Percentiles rank a stretch among this genome's conserved stretches.
These are phyloP conservation scores for Ornithorhynchus anatinus DNA, from an alignment of 2,113 vertebrate species.

Conservation along the genomic window DNA sequence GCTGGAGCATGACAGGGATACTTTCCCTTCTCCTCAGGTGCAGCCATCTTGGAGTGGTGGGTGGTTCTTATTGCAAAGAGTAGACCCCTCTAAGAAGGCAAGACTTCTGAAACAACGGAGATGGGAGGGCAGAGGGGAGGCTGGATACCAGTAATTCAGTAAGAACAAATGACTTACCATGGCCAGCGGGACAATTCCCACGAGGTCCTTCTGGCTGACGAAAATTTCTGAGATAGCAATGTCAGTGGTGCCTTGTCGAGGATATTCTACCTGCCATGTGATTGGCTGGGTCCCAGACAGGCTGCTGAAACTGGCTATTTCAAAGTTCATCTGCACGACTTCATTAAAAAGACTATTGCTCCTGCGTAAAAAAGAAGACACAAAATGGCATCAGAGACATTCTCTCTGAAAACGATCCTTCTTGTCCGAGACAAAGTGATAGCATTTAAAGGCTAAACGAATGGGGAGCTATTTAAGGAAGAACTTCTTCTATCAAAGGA, in stretches of 20 bases:
- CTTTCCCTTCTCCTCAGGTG: no score
- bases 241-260: slow-evolving; percentile 73
- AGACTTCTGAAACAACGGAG: not conserved
- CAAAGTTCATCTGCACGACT: slow-evolving; percentile 90
- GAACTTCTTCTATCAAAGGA: no score
- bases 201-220: slow-evolving; percentile 89
- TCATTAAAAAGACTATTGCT: slow-evolving; percentile 78
- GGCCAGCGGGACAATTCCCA: slow-evolving; percentile 87
- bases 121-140: not conserved
- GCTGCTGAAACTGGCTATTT: slow-evolving; percentile 85
- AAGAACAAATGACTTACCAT: slow-evolving; percentile 79
- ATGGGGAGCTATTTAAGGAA: not conserved
- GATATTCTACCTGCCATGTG: slow-evolving; percentile 95
- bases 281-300: slow-evolving; percentile 86
- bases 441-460: no score
- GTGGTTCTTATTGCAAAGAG: rapidly evolving
- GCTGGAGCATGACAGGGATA: no score
- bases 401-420: rapidly evolving
- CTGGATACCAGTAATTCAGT: rapidly evolving
- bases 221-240: slow-evolving; percentile 85
- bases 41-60: no score
- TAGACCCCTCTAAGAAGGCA: rapidly evolving
- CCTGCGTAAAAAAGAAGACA: slow-evolving; percentile 63
- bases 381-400: not conserved
- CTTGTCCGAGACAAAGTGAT: not conserved